phyloP scores from a whole-genome alignment of 2,797 vertebrate species.

The Sebastes jordani region DNA sequence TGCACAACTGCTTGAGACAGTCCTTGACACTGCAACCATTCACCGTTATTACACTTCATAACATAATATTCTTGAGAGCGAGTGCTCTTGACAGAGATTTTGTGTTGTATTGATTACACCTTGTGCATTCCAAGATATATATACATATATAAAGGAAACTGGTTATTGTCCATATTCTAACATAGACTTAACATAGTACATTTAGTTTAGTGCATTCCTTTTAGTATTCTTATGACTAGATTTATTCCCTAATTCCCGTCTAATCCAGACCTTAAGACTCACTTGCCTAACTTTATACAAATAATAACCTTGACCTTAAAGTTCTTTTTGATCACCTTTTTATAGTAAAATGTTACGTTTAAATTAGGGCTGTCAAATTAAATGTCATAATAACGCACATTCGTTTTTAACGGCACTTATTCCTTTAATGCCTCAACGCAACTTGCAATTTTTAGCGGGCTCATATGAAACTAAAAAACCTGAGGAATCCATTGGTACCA shows the following conservation, averaged over 20 bases:
- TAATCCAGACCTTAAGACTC: background rate
- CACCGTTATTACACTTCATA: conserved; percentile 66
- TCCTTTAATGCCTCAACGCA: too few species aligned
- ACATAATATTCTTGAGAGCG: conserved; percentile 60
- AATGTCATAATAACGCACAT: too few species aligned
- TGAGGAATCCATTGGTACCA: too few species aligned
- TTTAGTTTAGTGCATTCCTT: background rate
- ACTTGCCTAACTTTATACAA: background rate
- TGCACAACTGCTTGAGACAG: conserved; percentile 60
- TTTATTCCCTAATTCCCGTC: background rate
- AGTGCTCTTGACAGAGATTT: conserved; percentile 61
- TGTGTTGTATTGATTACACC: conserved; percentile 53
- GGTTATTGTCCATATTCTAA: background rate
- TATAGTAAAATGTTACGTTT: background rate
- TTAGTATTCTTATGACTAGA: background rate
- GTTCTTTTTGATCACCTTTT: background rate
- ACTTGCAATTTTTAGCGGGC: too few species aligned
- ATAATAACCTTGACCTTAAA: background rate
- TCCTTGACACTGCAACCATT: conserved; percentile 70
- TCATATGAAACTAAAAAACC: too few species aligned
- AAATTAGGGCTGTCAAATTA: background rate
- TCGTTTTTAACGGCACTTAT: too few species aligned
- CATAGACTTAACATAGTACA: background rate
- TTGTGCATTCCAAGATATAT: conserved; percentile 1
- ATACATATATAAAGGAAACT: conserved; percentile 4